Evolutionary conservation across 2,113 vertebrate species (phyloP), one percentile per base, ranked within the genome.

Genomic region (Aegypius monachus): DNA sequence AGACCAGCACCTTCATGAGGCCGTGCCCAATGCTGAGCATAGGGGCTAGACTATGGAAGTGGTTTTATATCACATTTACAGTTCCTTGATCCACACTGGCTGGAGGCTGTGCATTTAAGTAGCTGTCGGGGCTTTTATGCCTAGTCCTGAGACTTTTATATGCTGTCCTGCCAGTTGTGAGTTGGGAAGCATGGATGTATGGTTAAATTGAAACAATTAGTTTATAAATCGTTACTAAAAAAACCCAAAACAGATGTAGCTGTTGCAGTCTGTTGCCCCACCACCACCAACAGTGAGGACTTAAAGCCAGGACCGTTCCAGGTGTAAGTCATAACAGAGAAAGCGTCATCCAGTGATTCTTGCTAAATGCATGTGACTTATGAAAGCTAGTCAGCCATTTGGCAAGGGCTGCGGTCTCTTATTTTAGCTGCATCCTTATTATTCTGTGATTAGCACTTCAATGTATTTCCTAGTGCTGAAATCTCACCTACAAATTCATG

Each of bases 21-120:
- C 55, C 2, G 1, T 55, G 47, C 16, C 25, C 34, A 47, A 11
- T 0, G 2, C 59, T 53, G 59, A 72, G 58, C 8, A 0, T 12
- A 36, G 36, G 32, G 42, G 16, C 29, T 75, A 4, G 25, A 61
- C 29, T 16, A 5, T 70, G 27, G 43, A 62, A 14, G 10, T 63
- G 38, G 25, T 16, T 95, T 92, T 78, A 2, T 70, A n/a, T n/a
- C 42, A n/a, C 26, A 32, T 83, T 73, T 70, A 31, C 4, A 25
- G 29, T 31, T 94, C 38, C 59, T 77, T 6, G 2, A 56, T 65
- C 53, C 31, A 32, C 5, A 2, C 16, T 66, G 75, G 27, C 36
- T 53, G 48, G 50, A 80, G n/a, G 42, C 50, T 84, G 55, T 42
- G 40, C 16, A 25, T 56, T 79, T 65, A 43, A 79, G 48, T 17